Evolutionary conservation across 2,113 vertebrate genomes (phyloP).

Genomic region (Erythrolamprus reginae): DNA sequence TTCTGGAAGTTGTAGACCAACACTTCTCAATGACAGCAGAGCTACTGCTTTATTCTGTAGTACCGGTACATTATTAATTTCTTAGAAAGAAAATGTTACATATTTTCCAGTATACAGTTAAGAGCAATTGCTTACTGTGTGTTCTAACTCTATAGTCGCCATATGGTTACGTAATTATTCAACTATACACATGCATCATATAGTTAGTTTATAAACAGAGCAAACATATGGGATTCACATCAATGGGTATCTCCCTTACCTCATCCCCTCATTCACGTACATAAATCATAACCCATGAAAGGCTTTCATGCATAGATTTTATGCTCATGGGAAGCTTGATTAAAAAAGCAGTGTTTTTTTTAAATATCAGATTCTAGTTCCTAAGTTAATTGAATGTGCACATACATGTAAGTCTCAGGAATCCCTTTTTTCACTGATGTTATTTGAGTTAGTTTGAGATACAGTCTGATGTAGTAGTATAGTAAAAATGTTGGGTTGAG

Average conservation of each 20-base stretch:
- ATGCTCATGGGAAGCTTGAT: background rate
- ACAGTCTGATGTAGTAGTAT: background rate
- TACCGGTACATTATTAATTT: slow-evolving; percentile 7
- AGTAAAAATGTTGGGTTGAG: background rate
- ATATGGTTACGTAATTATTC: background rate
- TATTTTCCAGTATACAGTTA: background rate
- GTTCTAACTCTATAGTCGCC: background rate
- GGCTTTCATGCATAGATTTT: background rate
- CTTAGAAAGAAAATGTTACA: background rate
- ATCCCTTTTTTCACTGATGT: background rate
- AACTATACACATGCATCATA: background rate
- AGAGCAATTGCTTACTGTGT: background rate
- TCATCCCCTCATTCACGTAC: background rate
- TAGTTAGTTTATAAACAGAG: background rate
- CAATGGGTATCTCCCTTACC: background rate
- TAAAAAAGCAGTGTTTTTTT: background rate
- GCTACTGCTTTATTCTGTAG: background rate
- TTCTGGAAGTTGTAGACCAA: background rate
- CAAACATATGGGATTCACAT: background rate
- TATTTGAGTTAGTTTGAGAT: background rate
- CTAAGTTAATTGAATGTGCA: background rate
- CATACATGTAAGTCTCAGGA: background rate
- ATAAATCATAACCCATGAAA: background rate
- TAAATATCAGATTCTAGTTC: background rate
- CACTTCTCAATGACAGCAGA: background rate